These are phyloP conservation scores for Amblyopsis rosae DNA, from an alignment of 2,113 vertebrate species.

Conservation along the genomic window DNA sequence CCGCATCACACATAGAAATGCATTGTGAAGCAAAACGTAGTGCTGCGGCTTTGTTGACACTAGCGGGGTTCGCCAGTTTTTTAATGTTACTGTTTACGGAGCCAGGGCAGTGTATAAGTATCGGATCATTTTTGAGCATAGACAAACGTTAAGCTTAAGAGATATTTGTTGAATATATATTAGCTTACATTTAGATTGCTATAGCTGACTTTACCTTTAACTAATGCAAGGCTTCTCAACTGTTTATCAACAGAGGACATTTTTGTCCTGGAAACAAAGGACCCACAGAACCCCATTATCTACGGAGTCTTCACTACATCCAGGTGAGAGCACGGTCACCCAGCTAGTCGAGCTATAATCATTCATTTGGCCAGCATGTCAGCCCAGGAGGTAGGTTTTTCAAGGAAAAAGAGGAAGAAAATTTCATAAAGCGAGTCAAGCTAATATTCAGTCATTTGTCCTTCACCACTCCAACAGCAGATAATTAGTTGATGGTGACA, in stretches of 20 bases:
- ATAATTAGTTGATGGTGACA: background rate
- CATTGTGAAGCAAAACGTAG: too few species aligned
- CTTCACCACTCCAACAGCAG: background rate
- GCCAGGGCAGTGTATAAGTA: too few species aligned
- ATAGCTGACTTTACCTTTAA: background rate
- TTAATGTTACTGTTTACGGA: too few species aligned
- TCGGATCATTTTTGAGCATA: too few species aligned
- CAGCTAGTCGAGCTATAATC: background rate
- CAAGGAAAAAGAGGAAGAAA: background rate
- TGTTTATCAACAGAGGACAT: slow-evolving; percentile 79
- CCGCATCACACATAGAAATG: too few species aligned
- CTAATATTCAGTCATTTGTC: background rate
- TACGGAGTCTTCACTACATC: slow-evolving; percentile 86
- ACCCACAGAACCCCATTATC: slow-evolving; percentile 80
- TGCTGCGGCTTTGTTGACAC: too few species aligned
- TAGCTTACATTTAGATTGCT: too few species aligned
- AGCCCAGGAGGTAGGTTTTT: background rate
- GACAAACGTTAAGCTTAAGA: too few species aligned
- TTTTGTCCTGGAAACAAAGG: slow-evolving; percentile 82
- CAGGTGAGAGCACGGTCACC: slow-evolving; percentile 71
- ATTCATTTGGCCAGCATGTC: background rate
- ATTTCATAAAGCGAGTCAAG: background rate
- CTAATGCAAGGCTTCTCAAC: background rate
- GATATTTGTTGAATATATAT: too few species aligned
- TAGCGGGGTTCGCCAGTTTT: too few species aligned